Evolutionary conservation across 2,797 vertebrate species (phyloP).

Genomic region (Bradypus variegatus): DNA sequence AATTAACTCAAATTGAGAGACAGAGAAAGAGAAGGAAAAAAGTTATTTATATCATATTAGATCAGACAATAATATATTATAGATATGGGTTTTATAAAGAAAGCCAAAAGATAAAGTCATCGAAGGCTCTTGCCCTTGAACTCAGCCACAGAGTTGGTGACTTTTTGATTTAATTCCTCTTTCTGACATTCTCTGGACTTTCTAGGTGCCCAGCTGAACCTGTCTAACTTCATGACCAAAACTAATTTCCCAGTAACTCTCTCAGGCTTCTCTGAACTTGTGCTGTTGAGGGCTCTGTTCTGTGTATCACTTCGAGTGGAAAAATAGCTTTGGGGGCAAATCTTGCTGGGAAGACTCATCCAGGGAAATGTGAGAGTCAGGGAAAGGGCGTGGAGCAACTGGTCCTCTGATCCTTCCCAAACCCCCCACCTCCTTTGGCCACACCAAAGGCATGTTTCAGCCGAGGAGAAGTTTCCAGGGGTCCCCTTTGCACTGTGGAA

Average conservation of each 20-base stretch:
- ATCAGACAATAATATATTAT: neutral
- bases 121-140: neutral
- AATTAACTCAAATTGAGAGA: neutral
- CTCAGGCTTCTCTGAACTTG: neutral
- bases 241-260: neutral
- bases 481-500: neutral
- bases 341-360: neutral
- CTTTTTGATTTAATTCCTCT: neutral
- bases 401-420: neutral
- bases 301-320: neutral
- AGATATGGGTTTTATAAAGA: neutral
- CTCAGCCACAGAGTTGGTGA: neutral
- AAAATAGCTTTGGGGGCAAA: neutral
- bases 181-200: neutral
- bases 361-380: neutral
- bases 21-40: neutral
- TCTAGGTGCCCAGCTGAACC: neutral
- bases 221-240: neutral
- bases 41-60: neutral
- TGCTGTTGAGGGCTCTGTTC: neutral
- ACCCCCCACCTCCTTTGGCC: neutral
- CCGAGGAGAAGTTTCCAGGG: neutral
- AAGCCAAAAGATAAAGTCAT: neutral
- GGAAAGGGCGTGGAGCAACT: fast-evolving
- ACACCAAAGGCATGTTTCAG: neutral